These are phyloP conservation scores for Neomonachus schauinslandi DNA, from an alignment of 2,113 vertebrate genomes.

Conservation along the genomic window DNA sequence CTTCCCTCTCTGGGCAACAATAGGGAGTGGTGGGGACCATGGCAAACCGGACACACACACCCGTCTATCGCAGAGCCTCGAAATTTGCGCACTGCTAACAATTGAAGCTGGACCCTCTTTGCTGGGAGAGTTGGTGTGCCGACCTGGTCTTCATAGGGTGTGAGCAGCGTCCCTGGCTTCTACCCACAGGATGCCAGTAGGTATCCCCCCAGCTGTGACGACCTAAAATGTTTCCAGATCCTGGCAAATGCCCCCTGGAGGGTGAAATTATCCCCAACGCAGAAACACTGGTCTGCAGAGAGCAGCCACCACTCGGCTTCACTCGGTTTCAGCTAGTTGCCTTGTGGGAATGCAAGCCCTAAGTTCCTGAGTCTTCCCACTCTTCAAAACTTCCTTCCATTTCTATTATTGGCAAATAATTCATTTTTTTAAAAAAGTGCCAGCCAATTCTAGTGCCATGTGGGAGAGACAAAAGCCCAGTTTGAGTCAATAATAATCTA, in stretches of 20 bases:
- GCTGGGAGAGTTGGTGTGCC: background rate
- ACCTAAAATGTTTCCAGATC: background rate
- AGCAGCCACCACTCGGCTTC: fast-evolving
- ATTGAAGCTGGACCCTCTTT: background rate
- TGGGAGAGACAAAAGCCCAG: background rate
- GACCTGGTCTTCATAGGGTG: background rate
- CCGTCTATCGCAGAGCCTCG: no score
- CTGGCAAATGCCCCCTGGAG: background rate
- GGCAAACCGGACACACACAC: fast-evolving
- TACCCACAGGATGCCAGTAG: background rate
- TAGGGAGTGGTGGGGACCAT: background rate
- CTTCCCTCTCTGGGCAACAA: no score
- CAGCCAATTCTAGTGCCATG: background rate
- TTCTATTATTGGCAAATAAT: background rate
- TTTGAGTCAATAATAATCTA: background rate
- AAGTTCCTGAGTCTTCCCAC: fast-evolving
- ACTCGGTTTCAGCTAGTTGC: fast-evolving
- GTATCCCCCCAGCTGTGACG: background rate
- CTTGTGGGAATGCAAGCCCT: fast-evolving
- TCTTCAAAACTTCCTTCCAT: background rate
- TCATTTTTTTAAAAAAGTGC: background rate
- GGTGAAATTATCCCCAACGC: background rate
- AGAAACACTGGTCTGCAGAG: background rate
- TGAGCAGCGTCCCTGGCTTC: background rate
- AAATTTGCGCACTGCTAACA: fast-evolving